Evolutionary conservation across 2,888 invertebrate species (phyloP), one percentile per base, ranked within the genome.

Genomic region (Stenchaetothrips biformis): DNA sequence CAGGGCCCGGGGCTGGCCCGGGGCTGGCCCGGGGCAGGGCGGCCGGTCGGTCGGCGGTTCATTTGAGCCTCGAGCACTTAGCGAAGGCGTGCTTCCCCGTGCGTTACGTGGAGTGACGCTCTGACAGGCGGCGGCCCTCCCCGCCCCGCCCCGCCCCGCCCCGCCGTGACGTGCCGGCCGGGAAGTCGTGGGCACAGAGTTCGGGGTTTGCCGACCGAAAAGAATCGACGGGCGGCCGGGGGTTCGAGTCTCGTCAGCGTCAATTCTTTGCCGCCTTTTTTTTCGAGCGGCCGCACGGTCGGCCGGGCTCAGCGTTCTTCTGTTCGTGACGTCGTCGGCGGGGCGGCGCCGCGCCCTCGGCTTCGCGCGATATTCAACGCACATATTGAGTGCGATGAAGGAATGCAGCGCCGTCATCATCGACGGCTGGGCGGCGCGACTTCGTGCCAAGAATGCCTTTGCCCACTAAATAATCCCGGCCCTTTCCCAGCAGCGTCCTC

Each of bases 371-470:
- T 25, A 18, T 9, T 7, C n/a, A 67, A 67, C 21, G 67, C 21
- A 67, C n/a, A 74, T 53, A 53, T 74, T 74, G 25, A 74, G 25
- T 74, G 25, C 4, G 37, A n/a, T n/a, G 67, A 2, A 25, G 67
- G 67, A 74, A 74, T 74, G 67, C 67, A 13, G 25, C 21, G 8
- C 3, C 67, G 11, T 25, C 67, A 25, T 74, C 25, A 25, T 74
- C 67, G 25, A 25, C 13, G 21, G 67, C 67, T 18, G 67, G 21
- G 67, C 8, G 67, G 25, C 67, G 25, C 21, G 67, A 74, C 21
- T 74, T 21, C 67, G 67, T 74, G 67, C 67, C 67, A 74, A 74
- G 67, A 74, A 74, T 74, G 67, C 21, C 11, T 25, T 21, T 21
- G 11, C 21, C 67, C 67, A 74, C 67, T 74, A 25, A 74, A 74